Evolutionary conservation across 2,797 vertebrate genomes (phyloP), one percentile per base, ranked within the genome.

Genomic region (Gouania willdenowi): DNA sequence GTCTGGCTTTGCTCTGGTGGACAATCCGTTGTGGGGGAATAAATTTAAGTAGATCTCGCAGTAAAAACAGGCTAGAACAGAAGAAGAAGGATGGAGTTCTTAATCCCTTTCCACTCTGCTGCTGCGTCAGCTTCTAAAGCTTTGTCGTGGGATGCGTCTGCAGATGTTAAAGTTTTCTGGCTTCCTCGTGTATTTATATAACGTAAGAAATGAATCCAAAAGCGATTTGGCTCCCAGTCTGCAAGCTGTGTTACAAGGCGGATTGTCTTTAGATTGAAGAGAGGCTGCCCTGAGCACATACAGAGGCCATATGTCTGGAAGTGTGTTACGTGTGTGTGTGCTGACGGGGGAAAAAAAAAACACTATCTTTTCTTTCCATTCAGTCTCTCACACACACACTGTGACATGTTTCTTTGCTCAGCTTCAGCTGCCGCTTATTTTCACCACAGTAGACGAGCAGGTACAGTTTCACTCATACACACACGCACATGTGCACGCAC

Each of bases 91-190:
- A 50, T 38, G 44, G 44, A 16, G 46, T 8, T n/a, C 15, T n/a
- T 66, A 51, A 67, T 63, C 53, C 39, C 8, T 69, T 57, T 44
- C 45, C 51, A 68, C 29, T 53, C 59, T 51, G 73, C 50, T 43
- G 41, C 46, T 31, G 48, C 20, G 19, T 66, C 51, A 47, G 20
- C 32, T 22, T 41, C 14, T 1, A 30, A 44, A 41, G 2, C 33
- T 1, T 11, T 29, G 2, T 32, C 26, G 23, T 10, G 26, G 36
- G 31, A 47, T 14, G 34, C 41, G 13, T 44, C 32, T 1, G 37
- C 58, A 65, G 63, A 66, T 59, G 70, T 27, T 12, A 42, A 50
- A 50, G 52, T 52, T 62, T 63, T 68, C 42, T 35, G 49, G 47
- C 65, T 65, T 34, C 59, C 66, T 29, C 19, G 50, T n/a, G 59